Evolutionary conservation across 2,113 vertebrate species (phyloP).

Genomic region (Mixornis gularis): DNA sequence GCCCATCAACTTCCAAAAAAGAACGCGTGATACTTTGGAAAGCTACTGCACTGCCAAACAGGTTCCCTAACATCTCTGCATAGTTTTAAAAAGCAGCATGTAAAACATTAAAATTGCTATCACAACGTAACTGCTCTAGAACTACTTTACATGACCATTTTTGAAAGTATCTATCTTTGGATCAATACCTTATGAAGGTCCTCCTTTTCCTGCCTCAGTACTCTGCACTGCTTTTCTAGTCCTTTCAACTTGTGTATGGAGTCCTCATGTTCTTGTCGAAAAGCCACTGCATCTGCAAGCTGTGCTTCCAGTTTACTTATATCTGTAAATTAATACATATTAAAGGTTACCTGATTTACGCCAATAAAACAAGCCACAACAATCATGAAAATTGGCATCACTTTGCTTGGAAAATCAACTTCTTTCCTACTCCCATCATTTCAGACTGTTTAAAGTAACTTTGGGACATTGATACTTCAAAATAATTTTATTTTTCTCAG

Average conservation of each 20-base stretch:
- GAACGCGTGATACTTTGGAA: background rate
- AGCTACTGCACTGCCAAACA: background rate
- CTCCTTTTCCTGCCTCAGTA: constrained; percentile 86
- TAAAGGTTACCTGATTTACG: background rate
- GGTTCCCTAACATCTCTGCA: background rate
- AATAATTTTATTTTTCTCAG: background rate
- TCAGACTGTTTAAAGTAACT: background rate
- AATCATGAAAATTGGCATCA: background rate
- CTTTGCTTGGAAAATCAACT: background rate
- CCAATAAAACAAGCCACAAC: background rate
- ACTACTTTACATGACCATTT: background rate
- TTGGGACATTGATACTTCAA: background rate
- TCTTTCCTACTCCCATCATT: background rate
- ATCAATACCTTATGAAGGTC: constrained; percentile 88
- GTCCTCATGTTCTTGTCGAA: constrained; percentile 88
- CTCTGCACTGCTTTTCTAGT: constrained; percentile 88
- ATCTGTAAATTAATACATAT: constrained; percentile 67
- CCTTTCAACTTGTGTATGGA: constrained; percentile 82
- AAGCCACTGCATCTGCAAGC: constrained; percentile 83
- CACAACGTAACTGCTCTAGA: background rate
- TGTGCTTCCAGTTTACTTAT: constrained; percentile 87
- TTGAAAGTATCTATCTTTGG: background rate
- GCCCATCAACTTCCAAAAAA: background rate
- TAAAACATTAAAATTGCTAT: background rate
- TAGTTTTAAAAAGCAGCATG: background rate